Percentiles rank a stretch among this genome's conserved stretches.
These are phyloP conservation scores for Laterallus jamaicensis DNA, from an alignment of 2,113 vertebrate genomes.

Conservation along the genomic window DNA sequence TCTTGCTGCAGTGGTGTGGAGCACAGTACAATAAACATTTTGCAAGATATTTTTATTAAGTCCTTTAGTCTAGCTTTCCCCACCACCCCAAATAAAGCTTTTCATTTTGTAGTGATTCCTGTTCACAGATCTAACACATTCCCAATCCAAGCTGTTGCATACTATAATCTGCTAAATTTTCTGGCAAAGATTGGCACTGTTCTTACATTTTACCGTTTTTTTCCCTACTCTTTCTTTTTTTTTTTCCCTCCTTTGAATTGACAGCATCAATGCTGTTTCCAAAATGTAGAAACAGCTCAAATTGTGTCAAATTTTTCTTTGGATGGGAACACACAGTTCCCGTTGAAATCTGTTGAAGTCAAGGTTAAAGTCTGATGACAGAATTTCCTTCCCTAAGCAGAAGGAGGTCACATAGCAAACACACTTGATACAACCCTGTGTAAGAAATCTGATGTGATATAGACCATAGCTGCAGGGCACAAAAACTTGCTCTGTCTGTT, in stretches of 20 bases:
- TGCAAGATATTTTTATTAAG: neutral
- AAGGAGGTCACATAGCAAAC: neutral
- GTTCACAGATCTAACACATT: neutral
- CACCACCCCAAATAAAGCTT: neutral
- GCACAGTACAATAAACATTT: neutral
- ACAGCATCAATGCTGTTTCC: neutral
- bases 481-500: neutral
- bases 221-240: too few relatives aligned
- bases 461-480: neutral
- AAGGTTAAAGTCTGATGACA: neutral
- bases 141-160: conserved; percentile 20
- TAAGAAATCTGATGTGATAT: neutral
- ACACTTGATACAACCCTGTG: neutral
- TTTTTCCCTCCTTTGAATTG: neutral
- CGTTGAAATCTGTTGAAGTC: neutral
- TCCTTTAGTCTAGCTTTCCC: neutral
- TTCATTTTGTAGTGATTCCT: neutral
- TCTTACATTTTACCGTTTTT: neutral
- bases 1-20: rapidly evolving
- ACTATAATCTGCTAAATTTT: neutral
- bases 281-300: neutral
- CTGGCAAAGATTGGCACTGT: neutral
- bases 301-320: neutral
- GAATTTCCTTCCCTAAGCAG: neutral
- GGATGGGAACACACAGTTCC: neutral